Base-by-base conservation (phyloP, 1,140 invertebrate genomes). In the Trachymyrmex septentrionalis region DNA sequence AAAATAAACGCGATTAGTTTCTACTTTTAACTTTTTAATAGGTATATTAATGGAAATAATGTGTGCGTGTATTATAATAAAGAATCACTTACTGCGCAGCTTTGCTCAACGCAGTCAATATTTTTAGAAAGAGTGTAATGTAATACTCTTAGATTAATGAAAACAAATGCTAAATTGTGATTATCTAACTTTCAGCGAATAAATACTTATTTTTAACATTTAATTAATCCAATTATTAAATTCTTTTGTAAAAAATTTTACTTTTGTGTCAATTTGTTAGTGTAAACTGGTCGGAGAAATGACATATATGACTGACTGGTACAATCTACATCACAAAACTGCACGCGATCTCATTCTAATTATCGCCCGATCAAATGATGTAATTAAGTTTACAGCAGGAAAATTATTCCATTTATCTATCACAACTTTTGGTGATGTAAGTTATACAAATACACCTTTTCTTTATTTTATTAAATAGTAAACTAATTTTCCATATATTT, bases 271-370 rank as follows among this genome's bases (percentile, higher is more conserved):
- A 24, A 67, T 44, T 44, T 44, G 1, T 21, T 63, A 92, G 91
- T 89, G 87, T 38, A 87, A 78, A 80, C n/a, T 67, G 67, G 76
- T 92, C n/a, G 90, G 90, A 1, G 71, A 87, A 24, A 34, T 80
- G 44, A 72, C 78, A 16, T 85, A 87, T 50, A 87, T 78, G 71
- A 89, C 86, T 27, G 53, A 92, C n/a, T 69, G 55, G 73, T 76
- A 77, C 27, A 19, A 77, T 10, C 16, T 77, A n/a, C 34, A 34
- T 7, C 14, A 77, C 4, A 63, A 63, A 63, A 77, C 57, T 19
- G 57, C 57, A 6, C 57, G 19, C 30, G 7, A 21, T 27, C 57
- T 92, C 2, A 80, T 92, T 73, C 72, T 92, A 44, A 80, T 91
- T 7, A 86, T 92, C 6, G 63, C 81, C 1, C 59, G 67, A 27